A percentile compares a stretch with the other conserved stretches of the same genome.
Conservation (phyloP, 2,888 invertebrate genomes). For the Trisateles emortualis region DNA sequence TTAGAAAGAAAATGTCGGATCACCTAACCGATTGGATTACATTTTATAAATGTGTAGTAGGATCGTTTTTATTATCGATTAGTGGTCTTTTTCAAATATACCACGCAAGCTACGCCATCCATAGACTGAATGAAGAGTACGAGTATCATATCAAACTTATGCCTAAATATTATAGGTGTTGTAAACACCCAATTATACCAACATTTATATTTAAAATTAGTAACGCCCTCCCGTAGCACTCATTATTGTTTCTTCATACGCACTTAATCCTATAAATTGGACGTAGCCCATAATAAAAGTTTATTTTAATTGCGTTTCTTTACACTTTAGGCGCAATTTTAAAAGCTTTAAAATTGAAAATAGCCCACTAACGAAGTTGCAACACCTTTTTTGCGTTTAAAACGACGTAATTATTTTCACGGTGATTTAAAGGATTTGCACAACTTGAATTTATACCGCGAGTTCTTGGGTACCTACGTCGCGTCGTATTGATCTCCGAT, state of each 20-base stretch:
- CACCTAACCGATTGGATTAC: too few relatives aligned
- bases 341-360: slow-evolving; percentile 15
- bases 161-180: slow-evolving; percentile 1
- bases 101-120: too few relatives aligned
- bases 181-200: slow-evolving; percentile 5
- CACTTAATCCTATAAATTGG: slow-evolving; percentile 27
- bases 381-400: slow-evolving; percentile 11
- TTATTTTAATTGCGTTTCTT: slow-evolving; percentile 34
- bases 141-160: too few relatives aligned
- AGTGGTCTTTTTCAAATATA: too few relatives aligned
- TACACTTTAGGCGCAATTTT: slow-evolving; percentile 24
- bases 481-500: background rate
- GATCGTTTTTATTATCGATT: too few relatives aligned
- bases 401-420: slow-evolving; percentile 18
- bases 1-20: too few relatives aligned
- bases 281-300: slow-evolving; percentile 38
- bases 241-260: slow-evolving; percentile 30
- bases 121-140: too few relatives aligned
- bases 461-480: background rate
- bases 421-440: slow-evolving; percentile 17
- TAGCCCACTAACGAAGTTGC: slow-evolving; percentile 23
- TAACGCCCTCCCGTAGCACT: slow-evolving; percentile 21
- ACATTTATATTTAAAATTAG: slow-evolving; percentile 26
- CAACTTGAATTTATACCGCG: background rate
- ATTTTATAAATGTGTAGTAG: too few relatives aligned